These are phyloP conservation scores for Enteromius unitaeniatus DNA, from an alignment of 2,797 vertebrate genomes.

Conservation along the genomic window DNA sequence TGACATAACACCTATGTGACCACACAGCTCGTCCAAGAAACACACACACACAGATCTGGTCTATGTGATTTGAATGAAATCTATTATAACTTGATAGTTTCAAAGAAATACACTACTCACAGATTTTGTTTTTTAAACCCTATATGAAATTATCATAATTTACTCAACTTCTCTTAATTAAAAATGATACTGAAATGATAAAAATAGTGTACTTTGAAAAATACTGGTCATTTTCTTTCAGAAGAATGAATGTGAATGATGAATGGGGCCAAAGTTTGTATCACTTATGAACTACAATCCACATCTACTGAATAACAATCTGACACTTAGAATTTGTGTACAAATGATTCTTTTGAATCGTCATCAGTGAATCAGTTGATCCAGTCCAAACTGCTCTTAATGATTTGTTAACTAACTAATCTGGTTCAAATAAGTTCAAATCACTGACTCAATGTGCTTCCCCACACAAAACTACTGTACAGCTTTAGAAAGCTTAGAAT, in stretches of 20 bases:
- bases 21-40: neutral
- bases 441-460: neutral
- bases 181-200: neutral
- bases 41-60: slow-evolving; percentile 7
- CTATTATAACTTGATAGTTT: neutral
- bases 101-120: neutral
- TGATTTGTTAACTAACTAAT: neutral
- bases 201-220: neutral
- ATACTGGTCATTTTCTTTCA: neutral
- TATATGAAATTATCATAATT: neutral
- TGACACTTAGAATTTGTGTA: neutral
- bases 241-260: neutral
- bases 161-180: neutral
- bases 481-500: neutral
- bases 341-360: neutral
- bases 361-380: neutral
- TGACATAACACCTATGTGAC: slow-evolving; percentile 45
- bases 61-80: slow-evolving; percentile 7
- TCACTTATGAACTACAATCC: neutral
- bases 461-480: too few species aligned
- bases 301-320: neutral
- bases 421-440: neutral
- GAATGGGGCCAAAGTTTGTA: neutral
- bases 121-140: neutral
- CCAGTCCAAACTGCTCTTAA: neutral